phyloP scores from a whole-genome alignment of 2,797 vertebrate genomes.

The Staurois parvus region DNA sequence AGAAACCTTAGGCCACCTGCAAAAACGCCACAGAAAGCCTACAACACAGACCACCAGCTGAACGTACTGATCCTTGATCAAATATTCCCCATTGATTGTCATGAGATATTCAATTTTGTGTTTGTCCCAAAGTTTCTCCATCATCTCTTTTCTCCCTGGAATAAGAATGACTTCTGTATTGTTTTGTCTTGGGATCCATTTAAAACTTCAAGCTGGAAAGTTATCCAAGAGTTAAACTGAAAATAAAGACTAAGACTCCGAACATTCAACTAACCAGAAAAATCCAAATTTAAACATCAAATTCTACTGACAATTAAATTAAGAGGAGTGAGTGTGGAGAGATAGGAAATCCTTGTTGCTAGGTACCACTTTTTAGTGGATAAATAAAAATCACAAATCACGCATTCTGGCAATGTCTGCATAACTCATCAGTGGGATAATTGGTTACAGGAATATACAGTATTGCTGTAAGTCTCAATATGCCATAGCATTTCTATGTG shows the following conservation, averaged over 20 bases:
- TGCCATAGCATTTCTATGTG: constrained; percentile 53
- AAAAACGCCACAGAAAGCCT: neutral
- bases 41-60: constrained; percentile 25
- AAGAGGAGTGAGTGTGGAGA: constrained; percentile 18
- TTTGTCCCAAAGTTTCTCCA: neutral
- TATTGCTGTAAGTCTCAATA: constrained; percentile 45
- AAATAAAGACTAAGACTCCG: constrained; percentile 30
- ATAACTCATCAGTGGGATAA: constrained; percentile 54
- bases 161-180: constrained; percentile 24
- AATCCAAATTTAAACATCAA: constrained; percentile 49
- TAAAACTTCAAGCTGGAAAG: constrained; percentile 14
- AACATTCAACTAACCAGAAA: constrained; percentile 44
- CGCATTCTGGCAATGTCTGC: constrained; percentile 54
- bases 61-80: neutral
- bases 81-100: constrained; percentile 6
- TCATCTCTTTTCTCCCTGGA: neutral
- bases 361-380: constrained; percentile 54
- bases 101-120: constrained; percentile 5
- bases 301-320: constrained; percentile 48
- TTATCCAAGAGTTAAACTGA: constrained; percentile 32
- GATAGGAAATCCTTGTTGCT: constrained; percentile 40
- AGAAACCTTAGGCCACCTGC: constrained; percentile 6
- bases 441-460: constrained; percentile 54
- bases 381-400: constrained; percentile 57
- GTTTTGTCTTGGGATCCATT: constrained; percentile 12